phyloP scores from a whole-genome alignment of 2,888 invertebrate genomes.

The Hartigia nigra region DNA sequence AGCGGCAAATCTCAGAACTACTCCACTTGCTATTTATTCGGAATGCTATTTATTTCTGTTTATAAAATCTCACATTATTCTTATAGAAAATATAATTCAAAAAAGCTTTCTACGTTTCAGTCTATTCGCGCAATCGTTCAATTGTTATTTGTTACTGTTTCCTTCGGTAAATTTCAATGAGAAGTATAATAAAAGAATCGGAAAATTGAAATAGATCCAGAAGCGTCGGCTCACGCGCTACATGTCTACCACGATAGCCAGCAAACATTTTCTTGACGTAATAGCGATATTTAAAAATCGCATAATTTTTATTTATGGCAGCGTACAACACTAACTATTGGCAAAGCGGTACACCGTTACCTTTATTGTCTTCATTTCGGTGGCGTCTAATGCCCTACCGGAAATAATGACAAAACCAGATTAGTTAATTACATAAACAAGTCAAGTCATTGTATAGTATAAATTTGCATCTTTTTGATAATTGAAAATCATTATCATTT shows the following conservation, averaged over 20 bases:
- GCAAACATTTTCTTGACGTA: neutral
- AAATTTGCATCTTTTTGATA: too few relatives aligned
- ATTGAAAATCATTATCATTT: neutral
- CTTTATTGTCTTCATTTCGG: neutral
- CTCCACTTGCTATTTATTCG: too few relatives aligned
- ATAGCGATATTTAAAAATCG: neutral
- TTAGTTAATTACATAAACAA: neutral
- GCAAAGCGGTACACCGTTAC: neutral
- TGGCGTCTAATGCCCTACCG: neutral
- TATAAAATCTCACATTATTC: neutral
- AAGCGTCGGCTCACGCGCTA: neutral
- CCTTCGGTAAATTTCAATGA: neutral
- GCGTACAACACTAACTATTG: neutral
- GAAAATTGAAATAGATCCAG: neutral
- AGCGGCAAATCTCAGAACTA: too few relatives aligned
- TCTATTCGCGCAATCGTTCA: neutral
- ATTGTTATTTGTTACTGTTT: neutral
- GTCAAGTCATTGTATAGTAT: neutral
- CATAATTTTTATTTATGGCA: neutral
- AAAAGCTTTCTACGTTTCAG: neutral
- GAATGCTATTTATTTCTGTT: too few relatives aligned
- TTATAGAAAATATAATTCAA: neutral
- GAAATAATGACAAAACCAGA: neutral
- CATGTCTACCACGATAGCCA: neutral
- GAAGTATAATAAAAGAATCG: neutral